Base-by-base conservation (phyloP, 23 tunicate species). In the Botrylloides violaceus region DNA sequence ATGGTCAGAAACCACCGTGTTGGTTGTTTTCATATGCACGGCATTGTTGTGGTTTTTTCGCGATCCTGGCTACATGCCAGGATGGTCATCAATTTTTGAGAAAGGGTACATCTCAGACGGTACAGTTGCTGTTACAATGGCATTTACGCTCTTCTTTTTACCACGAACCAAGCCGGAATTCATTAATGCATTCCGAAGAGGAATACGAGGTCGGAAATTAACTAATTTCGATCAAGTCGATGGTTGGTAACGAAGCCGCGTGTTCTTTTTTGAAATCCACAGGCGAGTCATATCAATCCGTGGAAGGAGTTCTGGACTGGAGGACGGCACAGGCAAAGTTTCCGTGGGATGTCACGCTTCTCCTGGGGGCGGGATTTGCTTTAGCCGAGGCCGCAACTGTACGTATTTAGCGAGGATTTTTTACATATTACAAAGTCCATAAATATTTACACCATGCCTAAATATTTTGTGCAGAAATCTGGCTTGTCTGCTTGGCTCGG, bases 61-160 rank as follows among this genome's bases (percentile, higher is more conserved):
- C 5, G 77, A 81, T 22, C 94, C 94, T 1, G 94, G 94, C 25
- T 86, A 76, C 64, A 86, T 86, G 81, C 76, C 85, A 29, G 94
- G 94, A 7, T 86, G 82, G 81, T 37, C 88, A 0, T 56, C 36
- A 38, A 2, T 86, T 19, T 86, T 86, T 36, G 50, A 34, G 23
- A 81, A 66, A 22, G 71, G 38, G 58, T 83, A 58, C 56, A 77
- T 83, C 6, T 34, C 70, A 1, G 89, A 83, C 27, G 89, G 89
- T 7, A 83, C 89, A 7, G 82, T 83, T 68, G 89, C 89, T 64
- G 61, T 83, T 49, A 59, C 82, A 24, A 77, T 83, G 81, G 72
- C 89, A 2, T 77, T 66, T 61, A 21, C 70, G 2, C 58, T 83
- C 19, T 83, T 83, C 64, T 37, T 83, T 70, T 38, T 83, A 20